Percentiles rank a stretch among this genome's conserved stretches.
Conservation (phyloP, 2,113 vertebrate species). For the Serinus canaria region DNA sequence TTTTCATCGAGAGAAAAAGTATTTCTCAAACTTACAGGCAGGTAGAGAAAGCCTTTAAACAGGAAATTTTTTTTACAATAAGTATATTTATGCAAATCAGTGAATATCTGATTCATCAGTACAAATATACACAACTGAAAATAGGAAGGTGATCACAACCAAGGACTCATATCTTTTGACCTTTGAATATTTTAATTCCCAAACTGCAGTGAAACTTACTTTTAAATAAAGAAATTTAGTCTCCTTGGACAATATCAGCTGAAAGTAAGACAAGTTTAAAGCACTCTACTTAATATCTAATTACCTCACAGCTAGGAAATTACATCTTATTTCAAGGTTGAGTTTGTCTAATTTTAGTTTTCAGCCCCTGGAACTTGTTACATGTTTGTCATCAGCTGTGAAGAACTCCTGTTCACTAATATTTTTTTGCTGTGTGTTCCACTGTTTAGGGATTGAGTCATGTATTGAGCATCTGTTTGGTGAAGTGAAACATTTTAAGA, state of each 20-base stretch:
- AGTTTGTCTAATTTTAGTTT: slow-evolving; percentile 21
- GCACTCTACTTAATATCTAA: background rate
- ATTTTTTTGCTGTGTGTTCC: background rate
- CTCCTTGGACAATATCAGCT: background rate
- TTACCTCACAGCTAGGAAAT: background rate
- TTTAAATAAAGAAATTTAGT: background rate
- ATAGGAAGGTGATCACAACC: background rate
- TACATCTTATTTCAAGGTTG: background rate
- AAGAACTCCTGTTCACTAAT: background rate
- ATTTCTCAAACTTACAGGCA: background rate
- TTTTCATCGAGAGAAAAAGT: background rate
- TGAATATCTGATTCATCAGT: background rate
- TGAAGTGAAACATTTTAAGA: background rate
- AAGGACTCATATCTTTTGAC: background rate
- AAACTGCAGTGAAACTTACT: background rate
- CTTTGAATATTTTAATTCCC: background rate
- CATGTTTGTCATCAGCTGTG: background rate
- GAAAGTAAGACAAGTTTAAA: background rate
- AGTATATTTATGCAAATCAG: background rate
- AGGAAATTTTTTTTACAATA: background rate
- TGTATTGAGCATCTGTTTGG: background rate
- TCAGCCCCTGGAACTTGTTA: background rate
- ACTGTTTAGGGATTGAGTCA: background rate
- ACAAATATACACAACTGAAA: background rate
- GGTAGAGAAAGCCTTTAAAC: background rate